Percentiles rank a stretch among this genome's conserved stretches.
Evolutionary conservation across 2,888 invertebrate genomes (phyloP).

Genomic region (Elmis aenea): DNA sequence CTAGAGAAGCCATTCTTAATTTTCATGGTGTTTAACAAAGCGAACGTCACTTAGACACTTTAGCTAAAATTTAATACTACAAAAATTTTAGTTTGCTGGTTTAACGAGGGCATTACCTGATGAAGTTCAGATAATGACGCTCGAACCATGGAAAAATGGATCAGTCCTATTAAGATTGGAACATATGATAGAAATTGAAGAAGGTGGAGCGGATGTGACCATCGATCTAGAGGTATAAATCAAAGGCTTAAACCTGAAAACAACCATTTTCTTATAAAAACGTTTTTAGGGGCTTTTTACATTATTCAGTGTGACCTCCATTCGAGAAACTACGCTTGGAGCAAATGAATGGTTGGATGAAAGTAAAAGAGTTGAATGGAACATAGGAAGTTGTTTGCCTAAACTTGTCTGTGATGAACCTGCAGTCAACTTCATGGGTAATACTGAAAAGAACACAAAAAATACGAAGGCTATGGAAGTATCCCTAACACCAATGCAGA

Average conservation of each 20-base stretch:
- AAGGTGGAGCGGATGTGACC: conserved; percentile 52
- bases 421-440: neutral
- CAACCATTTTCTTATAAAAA: neutral
- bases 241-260: conserved; percentile 4
- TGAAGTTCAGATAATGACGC: conserved; percentile 67
- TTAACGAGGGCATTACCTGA: conserved; percentile 53
- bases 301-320: conserved; percentile 29
- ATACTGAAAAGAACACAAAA: too few relatives aligned
- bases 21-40: too few relatives aligned
- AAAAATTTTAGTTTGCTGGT: conserved; percentile 42
- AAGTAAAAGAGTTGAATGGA: conserved; percentile 46
- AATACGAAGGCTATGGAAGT: conserved; percentile 37
- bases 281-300: conserved; percentile 54
- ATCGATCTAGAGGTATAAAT: conserved; percentile 50
- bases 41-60: too few relatives aligned
- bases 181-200: conserved; percentile 62
- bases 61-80: too few relatives aligned
- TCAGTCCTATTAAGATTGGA: conserved; percentile 67
- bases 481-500: conserved; percentile 65
- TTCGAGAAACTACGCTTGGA: conserved; percentile 31
- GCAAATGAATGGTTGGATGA: conserved; percentile 44
- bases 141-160: conserved; percentile 64
- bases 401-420: neutral
- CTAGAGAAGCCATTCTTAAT: too few relatives aligned
- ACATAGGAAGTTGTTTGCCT: neutral